Evolutionary conservation across 2,797 vertebrate genomes (phyloP).

Genomic region (Chloroceryle amazona): DNA sequence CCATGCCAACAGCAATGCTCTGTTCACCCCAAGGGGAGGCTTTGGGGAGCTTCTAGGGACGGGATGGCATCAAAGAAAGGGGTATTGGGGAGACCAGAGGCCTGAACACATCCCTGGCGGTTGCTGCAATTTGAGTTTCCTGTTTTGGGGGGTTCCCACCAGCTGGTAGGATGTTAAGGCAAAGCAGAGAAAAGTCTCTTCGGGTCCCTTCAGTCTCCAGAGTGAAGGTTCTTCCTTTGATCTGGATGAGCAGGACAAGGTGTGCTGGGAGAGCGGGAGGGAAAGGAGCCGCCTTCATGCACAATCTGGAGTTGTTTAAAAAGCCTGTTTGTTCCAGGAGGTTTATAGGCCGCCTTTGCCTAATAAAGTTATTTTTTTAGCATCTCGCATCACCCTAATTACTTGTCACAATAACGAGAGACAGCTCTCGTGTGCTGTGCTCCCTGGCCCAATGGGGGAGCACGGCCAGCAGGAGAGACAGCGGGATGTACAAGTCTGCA

Average conservation of each 20-base stretch:
- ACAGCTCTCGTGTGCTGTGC: background rate
- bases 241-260: background rate
- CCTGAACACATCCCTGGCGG: background rate
- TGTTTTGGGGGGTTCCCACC: background rate
- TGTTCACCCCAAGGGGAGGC: accelerated
- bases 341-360: slow-evolving; percentile 73
- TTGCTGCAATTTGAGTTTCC: background rate
- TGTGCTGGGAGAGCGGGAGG: background rate
- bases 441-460: background rate
- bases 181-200: background rate
- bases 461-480: background rate
- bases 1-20: accelerated
- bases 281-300: background rate
- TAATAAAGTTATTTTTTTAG: slow-evolving; percentile 80
- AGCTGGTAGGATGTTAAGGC: background rate
- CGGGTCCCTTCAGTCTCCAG: background rate
- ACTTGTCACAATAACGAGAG: slow-evolving; percentile 72
- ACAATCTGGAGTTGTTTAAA: slow-evolving; percentile 25
- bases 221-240: background rate
- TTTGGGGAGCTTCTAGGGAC: background rate
- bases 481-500: accelerated
- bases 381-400: slow-evolving; percentile 75
- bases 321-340: slow-evolving; percentile 50
- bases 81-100: background rate
- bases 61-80: background rate